Percentiles rank a stretch among this genome's conserved stretches.
Evolutionary conservation across 1,140 invertebrate species (phyloP).

Genomic region (Leptinotarsa defecta): DNA sequence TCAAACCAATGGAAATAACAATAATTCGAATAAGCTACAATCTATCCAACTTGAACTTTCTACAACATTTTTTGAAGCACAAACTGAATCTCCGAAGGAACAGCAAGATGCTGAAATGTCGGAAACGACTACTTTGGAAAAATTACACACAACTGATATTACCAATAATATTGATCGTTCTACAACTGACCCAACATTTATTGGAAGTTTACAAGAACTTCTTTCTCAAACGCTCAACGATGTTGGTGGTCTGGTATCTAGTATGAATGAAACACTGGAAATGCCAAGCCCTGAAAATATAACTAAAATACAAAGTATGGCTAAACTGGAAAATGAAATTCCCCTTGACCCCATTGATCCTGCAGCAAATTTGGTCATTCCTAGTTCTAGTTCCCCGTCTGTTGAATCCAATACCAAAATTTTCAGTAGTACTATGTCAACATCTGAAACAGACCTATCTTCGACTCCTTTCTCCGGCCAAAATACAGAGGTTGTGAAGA

Average conservation of each 20-base stretch:
- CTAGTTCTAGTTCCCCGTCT: too few relatives aligned
- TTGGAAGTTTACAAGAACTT: conserved; percentile 48
- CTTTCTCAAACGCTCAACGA: conserved; percentile 48
- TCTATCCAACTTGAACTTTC: too few relatives aligned
- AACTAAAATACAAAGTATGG: conserved; percentile 49
- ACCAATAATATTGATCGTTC: conserved; percentile 10
- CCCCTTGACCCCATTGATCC: conserved; percentile 45
- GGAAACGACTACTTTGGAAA: not conserved
- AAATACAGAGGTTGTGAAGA: too few relatives aligned
- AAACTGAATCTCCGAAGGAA: too few relatives aligned
- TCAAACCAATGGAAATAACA: too few relatives aligned
- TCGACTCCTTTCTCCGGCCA: too few relatives aligned
- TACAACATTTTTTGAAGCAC: too few relatives aligned
- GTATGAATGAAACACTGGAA: conserved; percentile 33
- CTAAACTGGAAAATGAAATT: conserved; percentile 54
- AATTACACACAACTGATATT: not conserved
- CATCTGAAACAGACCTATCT: too few relatives aligned
- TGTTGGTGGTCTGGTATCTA: conserved; percentile 29
- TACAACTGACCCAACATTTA: conserved; percentile 27
- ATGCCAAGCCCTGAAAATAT: conserved; percentile 34
- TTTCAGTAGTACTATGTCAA: too few relatives aligned
- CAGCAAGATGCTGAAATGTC: too few relatives aligned
- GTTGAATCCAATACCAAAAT: too few relatives aligned
- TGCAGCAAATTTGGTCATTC: not conserved
- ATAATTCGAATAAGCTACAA: too few relatives aligned